phyloP scores from a whole-genome alignment of 1,140 invertebrate species.

The Sitobion miscanthi region DNA sequence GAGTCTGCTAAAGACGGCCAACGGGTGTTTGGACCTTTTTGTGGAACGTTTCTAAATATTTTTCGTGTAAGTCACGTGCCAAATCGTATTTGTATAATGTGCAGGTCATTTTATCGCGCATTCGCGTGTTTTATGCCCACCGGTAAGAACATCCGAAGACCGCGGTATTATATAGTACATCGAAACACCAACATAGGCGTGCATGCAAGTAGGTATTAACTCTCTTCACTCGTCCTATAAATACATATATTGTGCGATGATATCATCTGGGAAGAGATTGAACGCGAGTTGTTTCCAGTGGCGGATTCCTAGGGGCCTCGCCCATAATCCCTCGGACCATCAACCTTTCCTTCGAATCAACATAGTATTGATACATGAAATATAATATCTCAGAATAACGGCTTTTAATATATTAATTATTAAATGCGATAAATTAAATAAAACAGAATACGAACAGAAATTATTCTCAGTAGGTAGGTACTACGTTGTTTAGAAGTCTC shows the following conservation, averaged over 20 bases:
- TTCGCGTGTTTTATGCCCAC: no score
- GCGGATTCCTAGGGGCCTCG: no score
- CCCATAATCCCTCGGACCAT: no score
- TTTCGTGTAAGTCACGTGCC: no score
- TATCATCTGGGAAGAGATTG: background rate
- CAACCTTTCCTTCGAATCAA: no score
- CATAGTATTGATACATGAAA: no score
- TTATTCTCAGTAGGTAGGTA: background rate
- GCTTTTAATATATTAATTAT: background rate
- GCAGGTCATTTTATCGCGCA: no score
- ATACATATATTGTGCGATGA: background rate
- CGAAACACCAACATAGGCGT: background rate
- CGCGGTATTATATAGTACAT: background rate
- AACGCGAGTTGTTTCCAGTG: background rate
- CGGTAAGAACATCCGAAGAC: background rate
- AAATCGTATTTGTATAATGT: no score
- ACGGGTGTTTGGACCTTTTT: background rate
- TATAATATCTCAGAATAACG: background rate
- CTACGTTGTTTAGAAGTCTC: background rate
- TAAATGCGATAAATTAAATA: no score
- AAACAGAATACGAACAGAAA: no score
- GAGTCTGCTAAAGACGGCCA: background rate
- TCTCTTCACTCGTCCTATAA: background rate
- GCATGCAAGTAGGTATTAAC: background rate
- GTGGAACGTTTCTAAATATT: background rate